Evolutionary conservation across 2,888 invertebrate genomes (phyloP).

Genomic region (Pollenia amentaria): DNA sequence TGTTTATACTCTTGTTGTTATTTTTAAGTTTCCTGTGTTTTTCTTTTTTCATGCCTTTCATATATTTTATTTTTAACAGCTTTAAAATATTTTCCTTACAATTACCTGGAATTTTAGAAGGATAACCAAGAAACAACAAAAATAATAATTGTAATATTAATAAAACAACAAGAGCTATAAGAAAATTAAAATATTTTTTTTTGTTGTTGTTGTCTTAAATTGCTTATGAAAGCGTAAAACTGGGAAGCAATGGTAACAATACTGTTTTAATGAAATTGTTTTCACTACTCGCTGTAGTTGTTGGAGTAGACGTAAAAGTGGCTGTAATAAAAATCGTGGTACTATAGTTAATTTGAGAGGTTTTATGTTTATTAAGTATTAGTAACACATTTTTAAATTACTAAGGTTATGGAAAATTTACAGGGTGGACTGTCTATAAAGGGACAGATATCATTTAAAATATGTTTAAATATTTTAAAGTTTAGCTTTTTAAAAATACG

Average conservation of each 20-base stretch:
- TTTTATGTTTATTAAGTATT: conserved; percentile 48
- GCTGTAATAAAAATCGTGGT: conserved; percentile 34
- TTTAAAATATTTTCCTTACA: conserved; percentile 42
- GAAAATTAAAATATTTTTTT: conserved; percentile 64
- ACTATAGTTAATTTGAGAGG: conserved; percentile 35
- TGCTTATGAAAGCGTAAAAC: conserved; percentile 69
- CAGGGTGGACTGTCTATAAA: neutral
- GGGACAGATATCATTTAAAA: neutral
- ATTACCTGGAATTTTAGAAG: conserved; percentile 33
- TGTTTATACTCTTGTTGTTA: neutral
- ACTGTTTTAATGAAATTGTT: conserved; percentile 60
- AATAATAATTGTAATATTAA: neutral
- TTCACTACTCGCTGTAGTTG: conserved; percentile 25
- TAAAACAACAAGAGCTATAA: conserved; percentile 4
- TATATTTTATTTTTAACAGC: conserved; percentile 34
- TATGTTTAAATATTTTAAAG: neutral
- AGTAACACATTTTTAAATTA: conserved; percentile 33
- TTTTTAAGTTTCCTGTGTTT: conserved; percentile 7
- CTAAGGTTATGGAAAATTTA: conserved; percentile 11
- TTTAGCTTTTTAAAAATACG: no score
- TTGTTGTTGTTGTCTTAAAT: conserved; percentile 50
- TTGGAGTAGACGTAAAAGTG: conserved; percentile 16
- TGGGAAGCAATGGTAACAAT: conserved; percentile 50
- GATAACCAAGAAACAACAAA: neutral
- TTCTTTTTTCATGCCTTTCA: neutral